Percentiles rank a stretch among this genome's conserved stretches.
Conservation (phyloP, 2,797 vertebrate species). For the Sebastes vulpes region DNA sequence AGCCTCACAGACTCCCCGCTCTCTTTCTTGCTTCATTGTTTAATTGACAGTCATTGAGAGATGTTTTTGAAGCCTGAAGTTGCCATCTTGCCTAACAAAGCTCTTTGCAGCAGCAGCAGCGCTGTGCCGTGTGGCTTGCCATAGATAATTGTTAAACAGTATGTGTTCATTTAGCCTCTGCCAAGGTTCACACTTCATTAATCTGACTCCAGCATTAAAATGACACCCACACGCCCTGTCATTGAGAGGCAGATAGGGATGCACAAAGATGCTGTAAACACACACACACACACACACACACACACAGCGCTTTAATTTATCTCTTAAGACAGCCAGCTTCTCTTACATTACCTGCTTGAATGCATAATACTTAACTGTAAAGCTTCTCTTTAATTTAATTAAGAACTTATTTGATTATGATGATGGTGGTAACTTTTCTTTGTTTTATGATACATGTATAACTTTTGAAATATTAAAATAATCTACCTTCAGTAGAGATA, state of each 20-base stretch:
- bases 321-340: background rate
- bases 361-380: background rate
- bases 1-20: background rate
- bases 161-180: conserved; percentile 31
- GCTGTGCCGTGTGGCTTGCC: conserved; percentile 3
- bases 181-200: conserved; percentile 37
- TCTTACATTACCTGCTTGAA: background rate
- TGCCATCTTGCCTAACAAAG: conserved; percentile 22
- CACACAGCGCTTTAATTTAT: background rate
- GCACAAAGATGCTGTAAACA: conserved; percentile 15
- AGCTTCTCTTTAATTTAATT: conserved; percentile 5
- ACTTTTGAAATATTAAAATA: background rate
- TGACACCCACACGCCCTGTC: conserved; percentile 3
- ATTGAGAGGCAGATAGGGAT: conserved; percentile 13
- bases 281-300: background rate
- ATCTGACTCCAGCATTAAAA: conserved; percentile 33
- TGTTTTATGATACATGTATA: background rate
- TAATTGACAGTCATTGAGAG: conserved; percentile 23
- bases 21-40: background rate
- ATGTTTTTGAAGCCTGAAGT: conserved; percentile 10
- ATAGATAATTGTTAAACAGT: conserved; percentile 34
- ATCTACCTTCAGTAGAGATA: too few species aligned
- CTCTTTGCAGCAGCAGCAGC: background rate
- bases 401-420: background rate
- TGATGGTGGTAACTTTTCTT: background rate